Evolutionary conservation across 2,797 vertebrate species (phyloP).

Genomic region (Tragelaphus oryx): DNA sequence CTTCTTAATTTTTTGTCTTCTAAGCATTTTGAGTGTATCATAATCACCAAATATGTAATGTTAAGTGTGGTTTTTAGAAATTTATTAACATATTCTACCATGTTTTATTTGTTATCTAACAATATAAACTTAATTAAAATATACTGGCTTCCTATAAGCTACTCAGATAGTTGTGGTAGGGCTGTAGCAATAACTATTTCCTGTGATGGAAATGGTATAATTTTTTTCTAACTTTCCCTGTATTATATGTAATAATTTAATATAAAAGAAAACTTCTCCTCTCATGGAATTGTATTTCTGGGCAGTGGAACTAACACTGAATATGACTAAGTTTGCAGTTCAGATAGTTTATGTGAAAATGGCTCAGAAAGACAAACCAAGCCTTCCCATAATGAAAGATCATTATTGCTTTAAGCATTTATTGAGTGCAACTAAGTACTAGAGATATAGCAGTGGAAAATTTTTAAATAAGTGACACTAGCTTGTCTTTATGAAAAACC

Average conservation of each 20-base stretch:
- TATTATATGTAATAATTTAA: not conserved
- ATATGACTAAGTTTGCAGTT: not conserved
- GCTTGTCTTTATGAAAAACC: not conserved
- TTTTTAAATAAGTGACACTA: not conserved
- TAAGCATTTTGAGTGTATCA: constrained; percentile 55
- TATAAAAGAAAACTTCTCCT: not conserved
- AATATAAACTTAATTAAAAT: not conserved
- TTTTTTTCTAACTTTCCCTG: not conserved
- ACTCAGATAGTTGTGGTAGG: not conserved
- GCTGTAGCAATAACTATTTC: not conserved
- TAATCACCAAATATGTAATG: not conserved
- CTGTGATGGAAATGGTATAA: not conserved
- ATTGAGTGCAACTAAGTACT: not conserved
- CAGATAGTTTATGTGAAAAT: not conserved
- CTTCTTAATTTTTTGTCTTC: not conserved
- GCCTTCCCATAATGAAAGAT: not conserved
- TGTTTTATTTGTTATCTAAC: not conserved
- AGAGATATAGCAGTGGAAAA: not conserved
- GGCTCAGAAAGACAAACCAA: not conserved
- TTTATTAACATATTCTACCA: not conserved
- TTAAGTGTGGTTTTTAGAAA: not conserved
- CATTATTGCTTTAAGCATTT: not conserved
- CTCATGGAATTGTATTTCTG: not conserved
- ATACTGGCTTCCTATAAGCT: not conserved
- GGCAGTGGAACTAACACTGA: not conserved